These are phyloP conservation scores for Halocynthia roretzi DNA, from an alignment of 23 tunicate genomes.

Conservation along the genomic window DNA sequence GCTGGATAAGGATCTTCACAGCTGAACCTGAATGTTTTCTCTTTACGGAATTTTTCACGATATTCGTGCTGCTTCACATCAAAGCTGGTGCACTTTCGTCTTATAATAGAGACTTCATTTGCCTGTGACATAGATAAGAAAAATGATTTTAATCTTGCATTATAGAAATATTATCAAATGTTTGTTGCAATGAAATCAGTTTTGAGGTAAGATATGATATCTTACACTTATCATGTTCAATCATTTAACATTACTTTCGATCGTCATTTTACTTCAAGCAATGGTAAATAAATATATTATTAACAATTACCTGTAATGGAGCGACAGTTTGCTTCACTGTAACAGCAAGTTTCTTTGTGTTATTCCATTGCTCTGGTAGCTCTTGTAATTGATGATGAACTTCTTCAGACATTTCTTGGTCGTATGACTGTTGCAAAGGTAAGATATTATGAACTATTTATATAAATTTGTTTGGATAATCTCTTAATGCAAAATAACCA, in stretches of 20 bases:
- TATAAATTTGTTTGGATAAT: neutral
- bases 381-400: constrained; percentile 85
- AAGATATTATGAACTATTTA: neutral
- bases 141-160: neutral
- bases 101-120: constrained; percentile 80
- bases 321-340: constrained; percentile 88
- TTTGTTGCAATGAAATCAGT: no score
- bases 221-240: no score
- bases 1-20: constrained; percentile 70
- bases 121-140: constrained; percentile 35
- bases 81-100: constrained; percentile 88
- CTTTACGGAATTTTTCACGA: constrained; percentile 81
- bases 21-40: constrained; percentile 51
- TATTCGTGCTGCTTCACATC: constrained; percentile 93
- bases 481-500: neutral
- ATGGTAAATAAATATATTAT: neutral
- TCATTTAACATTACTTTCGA: no score
- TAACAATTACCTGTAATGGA: constrained; percentile 63
- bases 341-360: constrained; percentile 88
- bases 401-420: constrained; percentile 98
- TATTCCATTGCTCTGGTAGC: constrained; percentile 95
- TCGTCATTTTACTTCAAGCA: no score
- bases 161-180: neutral
- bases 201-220: no score
- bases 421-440: constrained; percentile 38